Percentiles rank a stretch among this genome's conserved stretches.
These are phyloP conservation scores for Melanostigma gelatinosum DNA, from an alignment of 2,113 vertebrate species.

Conservation along the genomic window DNA sequence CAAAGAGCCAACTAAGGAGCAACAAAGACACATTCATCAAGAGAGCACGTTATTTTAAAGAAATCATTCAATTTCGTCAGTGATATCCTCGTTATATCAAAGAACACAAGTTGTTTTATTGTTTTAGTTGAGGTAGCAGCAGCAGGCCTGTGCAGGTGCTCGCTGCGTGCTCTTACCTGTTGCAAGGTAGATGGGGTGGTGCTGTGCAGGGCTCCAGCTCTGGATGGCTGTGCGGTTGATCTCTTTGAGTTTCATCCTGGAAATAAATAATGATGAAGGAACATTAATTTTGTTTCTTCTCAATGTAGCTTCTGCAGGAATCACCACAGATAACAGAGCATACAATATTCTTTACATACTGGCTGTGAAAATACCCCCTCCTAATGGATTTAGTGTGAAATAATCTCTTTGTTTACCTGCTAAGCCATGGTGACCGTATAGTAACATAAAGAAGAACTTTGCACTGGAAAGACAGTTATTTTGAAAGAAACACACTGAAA, in stretches of 20 bases:
- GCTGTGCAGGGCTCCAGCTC: slow-evolving; percentile 95
- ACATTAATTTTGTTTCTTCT: neutral
- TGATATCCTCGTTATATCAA: neutral
- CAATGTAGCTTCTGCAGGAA: neutral
- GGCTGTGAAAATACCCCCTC: neutral
- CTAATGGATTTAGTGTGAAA: neutral
- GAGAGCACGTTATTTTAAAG: too few species aligned
- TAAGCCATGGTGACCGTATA: neutral
- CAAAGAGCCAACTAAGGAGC: neutral
- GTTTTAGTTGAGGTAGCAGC: neutral
- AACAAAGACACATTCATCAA: too few species aligned
- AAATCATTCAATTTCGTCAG: too few species aligned
- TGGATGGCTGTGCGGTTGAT: slow-evolving; percentile 95
- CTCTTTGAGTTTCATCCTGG: slow-evolving; percentile 96
- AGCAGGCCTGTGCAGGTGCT: neutral
- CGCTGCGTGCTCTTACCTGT: slow-evolving; percentile 84
- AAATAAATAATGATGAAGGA: neutral
- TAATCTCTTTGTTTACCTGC: neutral
- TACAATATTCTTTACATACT: neutral
- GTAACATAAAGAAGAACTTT: neutral
- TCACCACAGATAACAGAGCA: neutral
- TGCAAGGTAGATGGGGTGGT: slow-evolving; percentile 94
- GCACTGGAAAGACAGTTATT: neutral
- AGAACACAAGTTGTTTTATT: neutral
- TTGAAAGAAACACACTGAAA: neutral